Evolutionary conservation across 1,140 invertebrate species (phyloP).

Genomic region (Thalassaphorura encarpata): DNA sequence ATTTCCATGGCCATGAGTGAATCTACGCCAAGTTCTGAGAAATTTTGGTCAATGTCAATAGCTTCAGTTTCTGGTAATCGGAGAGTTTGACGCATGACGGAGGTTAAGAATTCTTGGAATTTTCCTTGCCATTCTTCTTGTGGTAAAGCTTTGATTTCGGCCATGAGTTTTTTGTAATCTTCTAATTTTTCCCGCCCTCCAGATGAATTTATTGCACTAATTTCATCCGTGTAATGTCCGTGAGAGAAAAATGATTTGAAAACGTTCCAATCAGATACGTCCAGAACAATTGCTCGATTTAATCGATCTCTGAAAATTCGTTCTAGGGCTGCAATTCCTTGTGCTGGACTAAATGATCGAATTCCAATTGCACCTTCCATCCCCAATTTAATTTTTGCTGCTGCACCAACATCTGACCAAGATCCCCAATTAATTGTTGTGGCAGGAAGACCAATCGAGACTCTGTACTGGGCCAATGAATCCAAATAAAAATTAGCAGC

Average conservation of each 20-base stretch:
- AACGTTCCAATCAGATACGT: constrained; percentile 5
- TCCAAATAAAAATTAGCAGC: constrained; percentile 10
- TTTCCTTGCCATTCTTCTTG: constrained; percentile 1
- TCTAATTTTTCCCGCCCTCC: not conserved
- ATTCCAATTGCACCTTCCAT: constrained; percentile 1
- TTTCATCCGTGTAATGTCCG: constrained; percentile 2
- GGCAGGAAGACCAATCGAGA: constrained; percentile 6
- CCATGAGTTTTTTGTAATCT: not conserved
- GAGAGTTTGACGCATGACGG: not conserved
- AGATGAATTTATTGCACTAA: not conserved
- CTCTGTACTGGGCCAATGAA: constrained; percentile 3
- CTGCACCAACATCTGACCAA: constrained; percentile 7
- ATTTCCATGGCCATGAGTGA: constrained; percentile 10
- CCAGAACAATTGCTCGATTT: not conserved
- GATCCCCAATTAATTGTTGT: constrained; percentile 14
- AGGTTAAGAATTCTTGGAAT: not conserved
- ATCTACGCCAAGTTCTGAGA: constrained; percentile 9
- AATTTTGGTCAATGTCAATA: constrained; percentile 3
- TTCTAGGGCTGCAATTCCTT: constrained; percentile 3
- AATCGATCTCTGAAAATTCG: not conserved
- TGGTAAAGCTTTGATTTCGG: constrained; percentile 1
- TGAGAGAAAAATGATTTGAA: not conserved
- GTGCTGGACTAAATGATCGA: not conserved
- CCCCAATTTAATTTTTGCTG: constrained; percentile 1
- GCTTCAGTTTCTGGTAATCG: not conserved